Conservation (phyloP, 2,113 vertebrate genomes). For the Neolamprologus hecqui region DNA sequence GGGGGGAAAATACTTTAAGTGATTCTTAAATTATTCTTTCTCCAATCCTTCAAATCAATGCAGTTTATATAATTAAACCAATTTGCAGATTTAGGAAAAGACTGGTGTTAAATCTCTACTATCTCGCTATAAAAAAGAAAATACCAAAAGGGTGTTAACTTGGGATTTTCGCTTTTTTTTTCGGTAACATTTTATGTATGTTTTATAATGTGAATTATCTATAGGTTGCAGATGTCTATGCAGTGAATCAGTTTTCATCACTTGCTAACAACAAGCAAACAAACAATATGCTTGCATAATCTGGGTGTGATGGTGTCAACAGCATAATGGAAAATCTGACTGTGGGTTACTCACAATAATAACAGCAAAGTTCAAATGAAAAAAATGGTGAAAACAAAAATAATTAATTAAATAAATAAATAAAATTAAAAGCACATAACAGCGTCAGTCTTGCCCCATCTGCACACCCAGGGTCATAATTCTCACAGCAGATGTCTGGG, state of each 20-base stretch:
- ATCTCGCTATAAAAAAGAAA: neutral
- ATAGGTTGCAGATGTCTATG: neutral
- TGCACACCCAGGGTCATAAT: constrained; percentile 27
- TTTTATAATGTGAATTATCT: neutral
- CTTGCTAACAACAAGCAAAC: neutral
- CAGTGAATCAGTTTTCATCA: neutral
- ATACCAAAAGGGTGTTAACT: neutral
- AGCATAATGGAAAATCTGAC: neutral
- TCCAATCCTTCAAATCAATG: neutral
- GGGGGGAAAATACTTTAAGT: neutral
- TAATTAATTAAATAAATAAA: neutral
- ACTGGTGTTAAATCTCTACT: neutral
- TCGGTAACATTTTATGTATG: neutral
- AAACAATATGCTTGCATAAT: neutral
- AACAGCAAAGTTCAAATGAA: neutral
- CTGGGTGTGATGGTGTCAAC: neutral
- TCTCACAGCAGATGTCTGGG: constrained; percentile 57
- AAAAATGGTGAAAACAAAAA: neutral
- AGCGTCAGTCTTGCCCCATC: constrained; percentile 14
- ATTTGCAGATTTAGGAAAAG: neutral
- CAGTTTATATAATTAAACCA: neutral
- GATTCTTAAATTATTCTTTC: neutral
- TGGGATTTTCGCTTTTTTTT: neutral
- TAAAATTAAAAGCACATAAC: neutral
- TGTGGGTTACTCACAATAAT: neutral